These are phyloP conservation scores for Epistrophe grossulariae DNA, from an alignment of 2,888 invertebrate species.

Conservation along the genomic window DNA sequence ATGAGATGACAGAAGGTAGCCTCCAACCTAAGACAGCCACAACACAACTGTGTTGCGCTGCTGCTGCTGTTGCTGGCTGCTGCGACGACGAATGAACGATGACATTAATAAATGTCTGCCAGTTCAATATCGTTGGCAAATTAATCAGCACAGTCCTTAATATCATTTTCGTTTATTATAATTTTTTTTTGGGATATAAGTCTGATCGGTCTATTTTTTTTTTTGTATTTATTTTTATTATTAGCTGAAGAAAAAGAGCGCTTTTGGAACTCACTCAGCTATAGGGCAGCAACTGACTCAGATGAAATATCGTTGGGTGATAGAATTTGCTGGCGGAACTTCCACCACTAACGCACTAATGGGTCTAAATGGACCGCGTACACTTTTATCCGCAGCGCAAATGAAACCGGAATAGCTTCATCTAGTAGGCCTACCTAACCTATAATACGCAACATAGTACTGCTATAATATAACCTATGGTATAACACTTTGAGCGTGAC, in stretches of 20 bases:
- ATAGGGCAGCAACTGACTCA: conserved; percentile 22
- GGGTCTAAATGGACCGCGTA: conserved; percentile 71
- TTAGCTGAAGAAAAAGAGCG: conserved; percentile 11
- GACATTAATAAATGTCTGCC: conserved; percentile 75
- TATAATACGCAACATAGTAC: background rate
- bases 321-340: conserved; percentile 62
- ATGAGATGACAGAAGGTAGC: conserved; percentile 39
- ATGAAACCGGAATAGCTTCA: conserved; percentile 64
- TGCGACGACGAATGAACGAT: conserved; percentile 55
- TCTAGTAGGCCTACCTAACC: conserved; percentile 23
- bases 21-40: conserved; percentile 30
- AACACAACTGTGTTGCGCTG: conserved; percentile 38
- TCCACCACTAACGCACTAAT: conserved; percentile 62
- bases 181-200: conserved; percentile 16
- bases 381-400: conserved; percentile 57
- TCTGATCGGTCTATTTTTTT: conserved; percentile 45
- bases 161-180: conserved; percentile 68
- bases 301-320: conserved; percentile 67
- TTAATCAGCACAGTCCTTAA: conserved; percentile 67
- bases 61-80: background rate
- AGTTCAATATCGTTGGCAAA: conserved; percentile 72
- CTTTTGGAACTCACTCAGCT: conserved; percentile 16
- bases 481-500: conserved; percentile 28
- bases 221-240: background rate
- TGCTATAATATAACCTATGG: background rate